Evolutionary conservation across 2,888 invertebrate genomes (phyloP).

Genomic region (Silvanus unidentatus): DNA sequence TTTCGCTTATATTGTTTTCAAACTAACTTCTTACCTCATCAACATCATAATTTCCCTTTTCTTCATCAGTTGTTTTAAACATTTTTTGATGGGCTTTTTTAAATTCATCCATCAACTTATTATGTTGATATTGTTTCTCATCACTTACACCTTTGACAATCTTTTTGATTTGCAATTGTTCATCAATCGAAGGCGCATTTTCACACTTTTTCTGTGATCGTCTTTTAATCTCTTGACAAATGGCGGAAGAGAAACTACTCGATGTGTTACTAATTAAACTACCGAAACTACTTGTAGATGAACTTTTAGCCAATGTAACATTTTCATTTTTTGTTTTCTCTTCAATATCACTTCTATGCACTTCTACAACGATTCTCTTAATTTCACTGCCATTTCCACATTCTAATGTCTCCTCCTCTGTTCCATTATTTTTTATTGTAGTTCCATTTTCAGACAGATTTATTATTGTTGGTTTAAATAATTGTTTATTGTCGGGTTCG

Average conservation of each 20-base stretch:
- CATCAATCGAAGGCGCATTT: conserved; percentile 39
- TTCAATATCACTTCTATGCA: conserved; percentile 55
- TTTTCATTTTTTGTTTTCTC: conserved; percentile 24
- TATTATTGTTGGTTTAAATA: conserved; percentile 66
- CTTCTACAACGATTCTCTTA: conserved; percentile 70
- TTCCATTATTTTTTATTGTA: conserved; percentile 57
- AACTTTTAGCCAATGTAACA: conserved; percentile 38
- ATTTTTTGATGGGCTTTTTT: conserved; percentile 82
- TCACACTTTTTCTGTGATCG: conserved; percentile 46
- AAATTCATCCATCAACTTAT: conserved; percentile 82
- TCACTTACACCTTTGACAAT: conserved; percentile 50
- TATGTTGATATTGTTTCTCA: conserved; percentile 64
- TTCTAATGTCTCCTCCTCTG: too few relatives aligned
- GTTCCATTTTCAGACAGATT: conserved; percentile 67
- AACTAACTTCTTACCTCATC: too few relatives aligned
- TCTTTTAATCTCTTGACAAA: conserved; percentile 63
- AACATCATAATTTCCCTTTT: too few relatives aligned
- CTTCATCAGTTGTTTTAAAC: conserved; percentile 53
- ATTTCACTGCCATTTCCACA: too few relatives aligned
- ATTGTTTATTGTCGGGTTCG: conserved; percentile 53
- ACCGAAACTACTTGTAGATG: conserved; percentile 40
- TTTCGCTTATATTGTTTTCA: too few relatives aligned
- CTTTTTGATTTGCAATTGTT: conserved; percentile 43
- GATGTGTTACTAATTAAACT: conserved; percentile 40
- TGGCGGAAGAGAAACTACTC: conserved; percentile 61